Conservation (phyloP, 2,797 vertebrate species). For the Xerus rutilus region DNA sequence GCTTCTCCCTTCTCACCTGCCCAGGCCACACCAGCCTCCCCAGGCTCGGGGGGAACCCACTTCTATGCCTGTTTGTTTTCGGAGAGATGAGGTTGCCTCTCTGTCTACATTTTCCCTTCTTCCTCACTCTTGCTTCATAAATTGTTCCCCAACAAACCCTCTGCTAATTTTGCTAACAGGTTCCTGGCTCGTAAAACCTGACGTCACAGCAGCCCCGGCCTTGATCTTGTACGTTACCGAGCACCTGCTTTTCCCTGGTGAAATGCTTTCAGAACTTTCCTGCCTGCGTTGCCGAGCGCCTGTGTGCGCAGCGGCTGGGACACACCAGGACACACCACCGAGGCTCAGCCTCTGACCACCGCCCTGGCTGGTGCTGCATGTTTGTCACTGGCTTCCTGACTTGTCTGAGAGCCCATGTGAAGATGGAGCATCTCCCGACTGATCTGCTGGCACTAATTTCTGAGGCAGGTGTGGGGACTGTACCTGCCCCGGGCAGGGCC, state of each 20-base stretch:
- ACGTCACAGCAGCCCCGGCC: fast-evolving
- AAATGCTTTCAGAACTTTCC: background rate
- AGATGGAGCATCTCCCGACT: fast-evolving
- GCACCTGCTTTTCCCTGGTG: fast-evolving
- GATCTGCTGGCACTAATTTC: background rate
- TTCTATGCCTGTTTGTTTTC: background rate
- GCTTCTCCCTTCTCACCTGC: fast-evolving
- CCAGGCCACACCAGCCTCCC: fast-evolving
- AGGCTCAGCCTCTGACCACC: fast-evolving
- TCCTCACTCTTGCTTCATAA: too few relatives aligned
- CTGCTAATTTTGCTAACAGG: too few relatives aligned
- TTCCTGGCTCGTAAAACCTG: background rate
- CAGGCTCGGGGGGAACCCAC: background rate
- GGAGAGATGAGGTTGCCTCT: background rate
- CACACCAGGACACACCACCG: fast-evolving
- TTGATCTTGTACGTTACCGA: fast-evolving
- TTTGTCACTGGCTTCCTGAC: background rate
- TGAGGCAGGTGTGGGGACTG: background rate
- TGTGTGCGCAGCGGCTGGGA: fast-evolving
- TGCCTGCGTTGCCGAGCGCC: fast-evolving
- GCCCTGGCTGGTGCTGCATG: fast-evolving
- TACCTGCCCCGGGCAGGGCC: fast-evolving
- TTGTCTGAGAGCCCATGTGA: fast-evolving
- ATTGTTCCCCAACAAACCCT: fast-evolving
- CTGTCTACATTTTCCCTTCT: fast-evolving